Base-by-base conservation (phyloP, 2,888 invertebrate genomes). In the Cheilosia grossa region DNA sequence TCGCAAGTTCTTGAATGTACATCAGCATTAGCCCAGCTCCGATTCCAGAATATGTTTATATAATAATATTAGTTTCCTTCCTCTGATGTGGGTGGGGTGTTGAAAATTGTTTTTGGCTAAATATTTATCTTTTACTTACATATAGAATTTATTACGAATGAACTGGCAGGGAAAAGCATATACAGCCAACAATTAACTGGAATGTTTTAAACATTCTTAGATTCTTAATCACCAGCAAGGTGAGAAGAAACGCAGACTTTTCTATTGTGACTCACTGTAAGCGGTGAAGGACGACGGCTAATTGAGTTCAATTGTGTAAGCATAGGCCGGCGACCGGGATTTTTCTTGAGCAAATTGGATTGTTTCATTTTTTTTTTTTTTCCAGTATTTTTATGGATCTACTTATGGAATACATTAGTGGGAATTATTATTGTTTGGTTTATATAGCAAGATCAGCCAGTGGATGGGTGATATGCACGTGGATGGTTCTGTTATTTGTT, bases 51-150 rank as follows among this genome's bases (percentile, higher is more conserved):
- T 64, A 40, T 81, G 81, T 81, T 81, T 81, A 81, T 69, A 81
- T 75, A 75, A 75, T 70, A 75, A 81, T 75, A 75, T 56, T 58
- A 70, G 58, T 63, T 70, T 63, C 40, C 30, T 63, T 42, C 42
- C 67, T 33, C n/a, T 69, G 69, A 58, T 75, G 81, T 75, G 75
- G 81, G 81, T 51, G 75, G 63, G 81, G 61, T 77, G 77, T 77
- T 77, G 59, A 61, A 69, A 69, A 77, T 77, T 59, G 69, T 54
- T 53, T 75, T 78, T 47, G 78, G 54, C 54, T 75, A 81, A 81
- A 81, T 81, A 81, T 81, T 81, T 81, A 81, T 75, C 75, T 64
- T 75, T 64, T 70, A 63, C 58, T 75, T 58, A 27, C 58, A 37
- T 70, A 69, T 61, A 37, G 75, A 75, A 75, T 74, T 58, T 64